These are phyloP conservation scores for Leucoma salicis DNA, from an alignment of 2,888 invertebrate species.

Conservation along the genomic window DNA sequence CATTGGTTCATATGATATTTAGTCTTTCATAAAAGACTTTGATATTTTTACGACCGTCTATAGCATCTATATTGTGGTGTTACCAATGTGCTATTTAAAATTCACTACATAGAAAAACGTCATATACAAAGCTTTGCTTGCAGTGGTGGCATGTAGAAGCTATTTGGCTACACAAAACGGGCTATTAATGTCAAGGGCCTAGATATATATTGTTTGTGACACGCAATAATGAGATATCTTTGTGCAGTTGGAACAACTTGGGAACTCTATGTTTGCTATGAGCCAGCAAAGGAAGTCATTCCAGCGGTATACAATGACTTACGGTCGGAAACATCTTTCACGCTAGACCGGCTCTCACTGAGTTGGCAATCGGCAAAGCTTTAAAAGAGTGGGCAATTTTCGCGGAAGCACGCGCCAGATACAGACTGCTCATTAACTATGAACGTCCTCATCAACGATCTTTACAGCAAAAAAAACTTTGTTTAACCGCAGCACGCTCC, in stretches of 20 bases:
- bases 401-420: conserved; percentile 70
- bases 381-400: conserved; percentile 75
- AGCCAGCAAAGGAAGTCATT: conserved; percentile 71
- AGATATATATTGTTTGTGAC: conserved; percentile 40
- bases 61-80: no score
- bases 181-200: conserved; percentile 44
- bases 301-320: conserved; percentile 72
- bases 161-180: conserved; percentile 42
- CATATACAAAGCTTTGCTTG: conserved; percentile 32
- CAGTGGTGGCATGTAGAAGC: no score
- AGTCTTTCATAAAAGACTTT: background rate
- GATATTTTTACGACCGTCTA: background rate
- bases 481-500: conserved; percentile 71
- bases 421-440: conserved; percentile 80
- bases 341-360: conserved; percentile 54
- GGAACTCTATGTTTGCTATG: conserved; percentile 43
- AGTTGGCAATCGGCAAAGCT: conserved; percentile 63
- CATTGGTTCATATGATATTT: background rate
- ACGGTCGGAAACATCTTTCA: conserved; percentile 72
- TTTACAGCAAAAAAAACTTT: conserved; percentile 72
- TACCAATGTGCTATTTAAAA: no score
- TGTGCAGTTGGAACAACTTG: conserved; percentile 42
- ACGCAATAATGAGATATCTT: conserved; percentile 44
- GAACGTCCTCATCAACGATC: conserved; percentile 78
- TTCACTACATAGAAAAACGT: conserved; percentile 7